phyloP scores from a whole-genome alignment of 2,888 invertebrate genomes.

The Nephrocerus scutellatus region DNA sequence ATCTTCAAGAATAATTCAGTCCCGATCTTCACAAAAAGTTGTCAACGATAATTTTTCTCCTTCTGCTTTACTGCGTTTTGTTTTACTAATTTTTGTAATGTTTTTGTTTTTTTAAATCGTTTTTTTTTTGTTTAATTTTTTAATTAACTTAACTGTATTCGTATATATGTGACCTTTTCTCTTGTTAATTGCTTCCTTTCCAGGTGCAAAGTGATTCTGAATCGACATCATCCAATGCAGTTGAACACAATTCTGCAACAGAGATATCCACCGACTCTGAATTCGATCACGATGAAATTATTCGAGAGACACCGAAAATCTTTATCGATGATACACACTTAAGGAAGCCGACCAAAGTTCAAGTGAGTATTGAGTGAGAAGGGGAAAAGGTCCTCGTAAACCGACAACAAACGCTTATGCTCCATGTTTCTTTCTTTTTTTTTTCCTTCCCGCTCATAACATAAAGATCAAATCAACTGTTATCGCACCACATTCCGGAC shows the following conservation, averaged over 20 bases:
- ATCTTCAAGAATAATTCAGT: too few species aligned
- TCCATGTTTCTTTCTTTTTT: not conserved
- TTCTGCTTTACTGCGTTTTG: slow-evolving; percentile 9
- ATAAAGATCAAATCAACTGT: slow-evolving; percentile 41
- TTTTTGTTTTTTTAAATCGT: slow-evolving; percentile 7
- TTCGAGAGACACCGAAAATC: slow-evolving; percentile 64
- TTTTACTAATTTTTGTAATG: slow-evolving; percentile 9
- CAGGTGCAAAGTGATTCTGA: slow-evolving; percentile 62
- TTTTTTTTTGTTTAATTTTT: slow-evolving; percentile 3
- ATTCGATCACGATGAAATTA: slow-evolving; percentile 75
- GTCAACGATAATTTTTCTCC: not conserved
- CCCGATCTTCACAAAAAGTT: too few species aligned
- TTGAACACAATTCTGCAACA: slow-evolving; percentile 76
- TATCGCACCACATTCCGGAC: slow-evolving; percentile 29
- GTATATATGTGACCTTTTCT: not conserved
- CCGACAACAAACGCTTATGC: too few species aligned
- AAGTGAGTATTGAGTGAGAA: slow-evolving; percentile 51
- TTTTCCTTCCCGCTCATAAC: too few species aligned
- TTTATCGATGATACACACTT: slow-evolving; percentile 61
- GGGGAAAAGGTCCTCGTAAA: too few species aligned
- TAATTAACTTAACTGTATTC: slow-evolving; percentile 1
- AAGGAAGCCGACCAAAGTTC: slow-evolving; percentile 57
- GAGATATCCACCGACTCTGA: slow-evolving; percentile 91
- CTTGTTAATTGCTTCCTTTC: slow-evolving; percentile 20
- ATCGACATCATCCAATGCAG: slow-evolving; percentile 61